Percentiles rank a stretch among this genome's conserved stretches.
Conservation (phyloP, 2,888 invertebrate species). For the Tetramorium bicarinatum region DNA sequence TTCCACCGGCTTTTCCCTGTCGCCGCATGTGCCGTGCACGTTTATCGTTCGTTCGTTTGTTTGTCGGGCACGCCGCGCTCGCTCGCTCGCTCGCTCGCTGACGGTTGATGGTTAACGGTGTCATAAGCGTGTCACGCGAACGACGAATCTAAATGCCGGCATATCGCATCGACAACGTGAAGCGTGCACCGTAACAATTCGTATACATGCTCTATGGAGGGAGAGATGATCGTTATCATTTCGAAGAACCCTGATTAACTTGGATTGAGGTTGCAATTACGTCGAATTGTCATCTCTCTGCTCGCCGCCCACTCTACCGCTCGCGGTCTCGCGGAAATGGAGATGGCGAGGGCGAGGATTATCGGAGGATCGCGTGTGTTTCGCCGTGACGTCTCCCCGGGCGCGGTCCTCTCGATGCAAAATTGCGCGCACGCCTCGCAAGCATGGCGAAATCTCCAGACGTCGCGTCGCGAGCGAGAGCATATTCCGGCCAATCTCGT, state of each 20-base stretch:
- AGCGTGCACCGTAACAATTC: neutral
- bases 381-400: conserved; percentile 9
- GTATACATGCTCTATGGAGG: neutral
- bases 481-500: conserved; percentile 39
- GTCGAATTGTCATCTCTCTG: neutral
- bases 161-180: neutral
- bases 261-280: neutral
- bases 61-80: conserved; percentile 5
- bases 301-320: neutral
- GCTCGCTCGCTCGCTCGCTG: conserved; percentile 23
- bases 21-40: neutral
- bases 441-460: conserved; percentile 38
- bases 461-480: conserved; percentile 22
- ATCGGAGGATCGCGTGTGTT: neutral
- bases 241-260: neutral
- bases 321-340: neutral
- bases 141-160: conserved; percentile 39
- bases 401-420: conserved; percentile 30
- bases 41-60: neutral
- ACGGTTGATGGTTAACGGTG: conserved; percentile 37
- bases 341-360: neutral
- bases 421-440: conserved; percentile 35
- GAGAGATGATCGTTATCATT: neutral
- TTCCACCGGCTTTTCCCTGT: conserved; percentile 1
- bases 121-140: conserved; percentile 56